Evolutionary conservation across 2,797 vertebrate genomes (phyloP).

Genomic region (Myripristis jacobus): DNA sequence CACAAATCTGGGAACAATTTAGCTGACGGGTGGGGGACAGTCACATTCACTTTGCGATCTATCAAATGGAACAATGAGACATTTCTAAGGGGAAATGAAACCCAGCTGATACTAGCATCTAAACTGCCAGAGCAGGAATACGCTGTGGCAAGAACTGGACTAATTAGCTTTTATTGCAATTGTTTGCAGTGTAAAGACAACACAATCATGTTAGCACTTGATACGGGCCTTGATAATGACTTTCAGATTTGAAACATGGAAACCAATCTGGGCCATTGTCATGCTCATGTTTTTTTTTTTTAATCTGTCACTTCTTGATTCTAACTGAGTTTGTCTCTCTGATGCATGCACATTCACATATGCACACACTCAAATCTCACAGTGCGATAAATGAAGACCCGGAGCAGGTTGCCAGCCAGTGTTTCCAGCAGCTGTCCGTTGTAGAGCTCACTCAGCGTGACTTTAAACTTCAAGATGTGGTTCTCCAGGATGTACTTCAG

Average conservation of each 20-base stretch:
- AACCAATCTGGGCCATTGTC: neutral
- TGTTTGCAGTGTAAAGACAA: slow-evolving; percentile 43
- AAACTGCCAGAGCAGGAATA: slow-evolving; percentile 17
- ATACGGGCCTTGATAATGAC: slow-evolving; percentile 15
- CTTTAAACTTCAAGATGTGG: slow-evolving; percentile 93
- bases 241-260: slow-evolving; percentile 41
- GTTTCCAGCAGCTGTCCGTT: slow-evolving; percentile 94
- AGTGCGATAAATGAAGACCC: slow-evolving; percentile 96
- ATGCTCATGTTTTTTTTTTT: slow-evolving; percentile 16
- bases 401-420: slow-evolving; percentile 89
- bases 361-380: slow-evolving; percentile 81
- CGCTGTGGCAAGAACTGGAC: slow-evolving; percentile 34
- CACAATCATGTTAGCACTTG: slow-evolving; percentile 37
- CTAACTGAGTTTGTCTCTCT: slow-evolving; percentile 10
- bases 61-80: slow-evolving; percentile 19
- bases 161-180: slow-evolving; percentile 53
- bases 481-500: slow-evolving; percentile 91
- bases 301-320: neutral
- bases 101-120: slow-evolving; percentile 30
- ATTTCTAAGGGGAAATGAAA: slow-evolving; percentile 26
- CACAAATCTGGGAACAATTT: slow-evolving; percentile 42
- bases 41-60: slow-evolving; percentile 25
- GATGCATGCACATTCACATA: slow-evolving; percentile 1
- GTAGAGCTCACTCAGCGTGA: slow-evolving; percentile 92
- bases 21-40: neutral